Percentiles rank a stretch among this genome's conserved stretches.
These are phyloP conservation scores for Psittacula derbiana DNA, from an alignment of 2,797 vertebrate genomes.

Conservation along the genomic window DNA sequence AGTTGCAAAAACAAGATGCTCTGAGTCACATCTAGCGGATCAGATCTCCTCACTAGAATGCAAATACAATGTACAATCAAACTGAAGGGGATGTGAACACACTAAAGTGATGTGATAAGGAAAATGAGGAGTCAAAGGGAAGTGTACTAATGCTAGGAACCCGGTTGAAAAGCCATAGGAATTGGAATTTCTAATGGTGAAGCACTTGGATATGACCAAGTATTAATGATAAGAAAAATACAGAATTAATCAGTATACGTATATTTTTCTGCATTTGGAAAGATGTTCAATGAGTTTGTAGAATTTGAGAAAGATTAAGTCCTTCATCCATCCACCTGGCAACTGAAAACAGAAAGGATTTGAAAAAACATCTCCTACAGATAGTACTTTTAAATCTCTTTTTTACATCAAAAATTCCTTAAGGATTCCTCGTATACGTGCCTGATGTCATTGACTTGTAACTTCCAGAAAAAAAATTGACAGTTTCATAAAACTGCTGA, in stretches of 20 bases:
- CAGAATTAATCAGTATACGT: background rate
- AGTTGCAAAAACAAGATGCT: conserved; percentile 3
- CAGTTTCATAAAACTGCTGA: background rate
- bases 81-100: background rate
- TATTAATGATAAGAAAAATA: background rate
- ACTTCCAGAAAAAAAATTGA: background rate
- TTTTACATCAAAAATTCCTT: background rate
- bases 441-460: background rate
- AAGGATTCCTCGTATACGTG: background rate
- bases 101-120: background rate
- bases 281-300: background rate
- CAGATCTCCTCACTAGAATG: background rate
- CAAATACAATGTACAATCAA: background rate
- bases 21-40: background rate
- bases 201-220: background rate
- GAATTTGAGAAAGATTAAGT: background rate
- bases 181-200: background rate
- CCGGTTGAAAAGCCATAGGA: background rate
- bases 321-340: background rate
- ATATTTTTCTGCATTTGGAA: background rate
- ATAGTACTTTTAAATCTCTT: accelerated
- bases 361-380: background rate
- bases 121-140: background rate
- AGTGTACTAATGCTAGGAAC: background rate
- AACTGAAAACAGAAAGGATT: background rate